A percentile compares a stretch with the other conserved stretches of the same genome.
Evolutionary conservation across 2,113 vertebrate genomes (phyloP).

Genomic region (Forbesichthys papilliferus): DNA sequence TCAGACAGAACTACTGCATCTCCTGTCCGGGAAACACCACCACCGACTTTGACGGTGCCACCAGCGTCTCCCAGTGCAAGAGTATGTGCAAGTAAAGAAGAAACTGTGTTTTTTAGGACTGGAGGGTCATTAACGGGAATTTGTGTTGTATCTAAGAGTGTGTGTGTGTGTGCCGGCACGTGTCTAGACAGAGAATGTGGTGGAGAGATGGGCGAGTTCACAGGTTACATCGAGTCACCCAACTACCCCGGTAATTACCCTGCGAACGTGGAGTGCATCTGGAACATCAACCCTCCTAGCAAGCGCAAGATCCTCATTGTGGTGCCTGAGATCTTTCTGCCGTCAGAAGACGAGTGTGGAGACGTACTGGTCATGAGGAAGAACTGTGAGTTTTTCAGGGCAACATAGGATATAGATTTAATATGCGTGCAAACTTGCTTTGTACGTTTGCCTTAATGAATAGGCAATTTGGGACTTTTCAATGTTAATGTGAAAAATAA

Average conservation of each 20-base stretch:
- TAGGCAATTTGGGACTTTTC: too few relatives aligned
- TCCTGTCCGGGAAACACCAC: constrained; percentile 95
- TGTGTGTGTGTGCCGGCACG: constrained; percentile 17
- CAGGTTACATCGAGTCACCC: constrained; percentile 96
- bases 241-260: constrained; percentile 98
- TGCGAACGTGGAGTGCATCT: constrained; percentile 91
- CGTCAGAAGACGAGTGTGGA: constrained; percentile 95
- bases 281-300: constrained; percentile 97
- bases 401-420: background rate
- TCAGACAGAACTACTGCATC: constrained; percentile 96
- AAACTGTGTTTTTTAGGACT: background rate
- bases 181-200: constrained; percentile 91
- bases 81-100: constrained; percentile 73
- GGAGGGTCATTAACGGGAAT: background rate
- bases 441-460: too few relatives aligned
- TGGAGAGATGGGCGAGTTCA: constrained; percentile 94
- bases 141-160: background rate
- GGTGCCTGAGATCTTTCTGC: constrained; percentile 97
- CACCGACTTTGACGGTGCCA: constrained; percentile 95
- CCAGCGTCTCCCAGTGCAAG: constrained; percentile 95
- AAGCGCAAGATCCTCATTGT: constrained; percentile 98
- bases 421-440: too few relatives aligned
- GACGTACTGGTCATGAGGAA: constrained; percentile 98
- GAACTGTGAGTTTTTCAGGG: constrained; percentile 83
- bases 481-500: too few relatives aligned